Evolutionary conservation across 2,113 vertebrate genomes (phyloP), one percentile per base, ranked within the genome.

Genomic region (Corynorhinus townsendii): DNA sequence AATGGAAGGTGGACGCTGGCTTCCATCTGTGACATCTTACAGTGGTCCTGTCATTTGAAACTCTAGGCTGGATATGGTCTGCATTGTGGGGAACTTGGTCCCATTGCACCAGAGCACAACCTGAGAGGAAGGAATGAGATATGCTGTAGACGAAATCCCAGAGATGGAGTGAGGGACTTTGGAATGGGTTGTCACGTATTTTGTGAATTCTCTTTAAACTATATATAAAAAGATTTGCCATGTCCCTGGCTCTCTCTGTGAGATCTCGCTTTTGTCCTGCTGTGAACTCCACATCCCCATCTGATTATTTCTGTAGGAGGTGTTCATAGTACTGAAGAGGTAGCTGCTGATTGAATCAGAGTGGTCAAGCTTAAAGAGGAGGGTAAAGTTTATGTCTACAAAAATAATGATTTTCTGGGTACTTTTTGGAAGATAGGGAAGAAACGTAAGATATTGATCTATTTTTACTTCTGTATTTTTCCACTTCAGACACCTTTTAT

Each of bases 401-500:
- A 14, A 90, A 82, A 35, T 68, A 24, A 64, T 59, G 33, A 40
- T 45, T 62, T 69, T 22, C 24, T 10, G n/a, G 52, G 62, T 81
- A n/a, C 3, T 71, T 81, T 80, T n/a, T 72, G 35, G 56, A 38
- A 62, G 71, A 69, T n/a, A 66, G 56, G 24, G 28, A 40, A 80
- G 28, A 75, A 80, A 86, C 33, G 47, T 35, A 35, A 71, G 45
- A 38, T 87, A 43, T 12, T 81, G 24, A 92, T 33, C 11, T 86
- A 20, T 54, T 92, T 94, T 90, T 92, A 84, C 24, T 89, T 86
- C 43, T 80, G 0, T n/a, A 3, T 43, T 43, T 93, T 86, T 71
- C 43, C 24, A 26, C 40, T 77, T 54, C 43, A 68, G 30, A 83
- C 5, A 86, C 8, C 4, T 86, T 86, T 92, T 71, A 45, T 76